Base-by-base conservation (phyloP, 2,113 vertebrate species). In the Alces alces region DNA sequence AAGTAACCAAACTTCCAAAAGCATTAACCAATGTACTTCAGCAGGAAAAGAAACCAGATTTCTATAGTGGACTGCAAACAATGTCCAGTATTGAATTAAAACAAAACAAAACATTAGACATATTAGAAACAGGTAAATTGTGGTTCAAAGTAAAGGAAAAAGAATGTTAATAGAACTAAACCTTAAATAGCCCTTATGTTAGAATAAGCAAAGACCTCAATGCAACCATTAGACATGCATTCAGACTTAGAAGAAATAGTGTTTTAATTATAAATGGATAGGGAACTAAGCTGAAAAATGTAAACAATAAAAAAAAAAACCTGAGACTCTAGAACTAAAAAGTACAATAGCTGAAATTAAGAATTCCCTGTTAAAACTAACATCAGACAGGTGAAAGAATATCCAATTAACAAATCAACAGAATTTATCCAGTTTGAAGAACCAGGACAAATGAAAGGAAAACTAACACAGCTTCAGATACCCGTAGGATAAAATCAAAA, bases 321-420 rank as follows among this genome's bases (percentile, higher is more conserved):
- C 7, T 57, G 14, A 95, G 43, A 84, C 25, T 97, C 89, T 93
- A 85, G 33, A 89, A 97, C 23, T 58, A n/a, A 85, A 86, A 66
- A 80, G 27, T 52, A 95, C 16, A 85, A 76, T 36, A 90, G 80
- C 15, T 95, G 30, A 96, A 91, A 89, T 33, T 80, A 82, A 80
- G 30, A 85, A 84, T 87, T 86, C n/a, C 23, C 64, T 85, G 25
- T 33, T 43, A 95, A 96, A 58, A 45, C 36, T 92, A 89, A 87
- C 15, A 64, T 43, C 23, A 87, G 50, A 54, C 0, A 93, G 19
- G 17, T 78, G 19, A 89, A 2, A 61, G 45, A 89, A 64, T 14
- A 89, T 5, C 61, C 17, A 73, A 94, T 13, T 25, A 84, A 86
- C 50, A 96, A 86, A 66, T 78, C 55, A 93, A 85, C 1, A 91